Evolutionary conservation across 2,797 vertebrate species (phyloP), one percentile per base, ranked within the genome.

Genomic region (Liparis tanakae): DNA sequence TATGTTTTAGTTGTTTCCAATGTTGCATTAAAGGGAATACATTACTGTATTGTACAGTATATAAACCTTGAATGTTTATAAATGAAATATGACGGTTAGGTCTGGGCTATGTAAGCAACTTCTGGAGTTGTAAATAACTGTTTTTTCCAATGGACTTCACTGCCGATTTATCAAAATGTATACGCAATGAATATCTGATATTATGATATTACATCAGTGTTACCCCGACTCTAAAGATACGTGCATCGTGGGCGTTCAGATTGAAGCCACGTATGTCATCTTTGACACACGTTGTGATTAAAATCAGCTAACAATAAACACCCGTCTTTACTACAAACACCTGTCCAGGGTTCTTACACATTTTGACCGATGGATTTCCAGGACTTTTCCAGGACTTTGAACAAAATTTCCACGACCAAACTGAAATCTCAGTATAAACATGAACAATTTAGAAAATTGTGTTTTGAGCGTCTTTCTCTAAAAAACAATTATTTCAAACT

Each of bases 41-140:
- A 46, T 33, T 18, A 3, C 17, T 12, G 6, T 18, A 17, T 33
- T 44, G 60, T 30, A 44, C 41, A 33, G 18, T 46, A 13, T 44
- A 30, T 62, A 12, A 18, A 12, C 60, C 25, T 62, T 57, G 34
- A n/a, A 15, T 15, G n/a, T 60, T 76, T 56, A 56, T 4, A 62
- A 20, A 69, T 36, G 7, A 36, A 62, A 36, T 25, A 36, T 53
- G 43, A 50, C 17, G 20, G 48, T 20, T 62, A 8, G 2, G 12
- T n/a, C 6, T 36, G 10, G 18, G 22, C 13, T 44, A 43, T 15
- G 13, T 41, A 20, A 50, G 48, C 48, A 50, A 20, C 18, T 10
- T 50, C 9, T 50, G 46, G 18, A 50, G 46, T 50, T 50, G 2
- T n/a, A 7, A 48, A 6, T 10, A 20, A 34, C 33, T 10, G 9